Percentiles rank a stretch among this genome's conserved stretches.
Evolutionary conservation across 2,113 vertebrate genomes (phyloP).

Genomic region (Vimba vimba): DNA sequence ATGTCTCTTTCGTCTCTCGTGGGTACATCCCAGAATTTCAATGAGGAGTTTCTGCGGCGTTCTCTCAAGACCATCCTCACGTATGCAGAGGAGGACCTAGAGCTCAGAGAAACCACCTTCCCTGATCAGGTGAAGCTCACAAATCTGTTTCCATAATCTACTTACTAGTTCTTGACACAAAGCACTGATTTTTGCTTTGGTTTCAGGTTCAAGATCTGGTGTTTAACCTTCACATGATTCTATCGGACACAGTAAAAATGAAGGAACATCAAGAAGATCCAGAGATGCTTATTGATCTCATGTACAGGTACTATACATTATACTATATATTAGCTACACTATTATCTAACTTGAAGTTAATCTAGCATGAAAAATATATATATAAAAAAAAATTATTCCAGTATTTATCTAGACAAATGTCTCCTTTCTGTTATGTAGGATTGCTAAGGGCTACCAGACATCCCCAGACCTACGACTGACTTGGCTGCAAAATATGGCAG

Average conservation of each 20-base stretch:
- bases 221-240: slow-evolving; percentile 98
- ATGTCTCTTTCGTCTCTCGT: slow-evolving; percentile 98
- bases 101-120: slow-evolving; percentile 93
- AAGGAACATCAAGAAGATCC: slow-evolving; percentile 99
- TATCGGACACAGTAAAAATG: slow-evolving; percentile 99
- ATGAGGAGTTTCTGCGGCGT: slow-evolving; percentile 93
- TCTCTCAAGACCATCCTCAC: slow-evolving; percentile 97
- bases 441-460: slow-evolving; percentile 98
- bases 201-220: slow-evolving; percentile 95
- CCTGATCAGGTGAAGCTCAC: slow-evolving; percentile 86
- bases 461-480: slow-evolving; percentile 94
- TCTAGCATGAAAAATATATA: not conserved
- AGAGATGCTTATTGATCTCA: slow-evolving; percentile 97
- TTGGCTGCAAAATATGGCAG: slow-evolving; percentile 99
- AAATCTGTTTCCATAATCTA: not conserved
- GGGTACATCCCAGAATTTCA: slow-evolving; percentile 97
- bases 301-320: slow-evolving; percentile 86
- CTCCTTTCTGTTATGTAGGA: slow-evolving; percentile 73
- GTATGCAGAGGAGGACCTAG: slow-evolving; percentile 94
- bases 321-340: not conserved
- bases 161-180: not conserved
- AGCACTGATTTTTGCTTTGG: slow-evolving; percentile 2
- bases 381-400: not conserved
- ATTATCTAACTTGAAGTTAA: not conserved
- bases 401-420: not conserved